phyloP scores from a whole-genome alignment of 1,140 invertebrate genomes.

The Grapholita molesta region DNA sequence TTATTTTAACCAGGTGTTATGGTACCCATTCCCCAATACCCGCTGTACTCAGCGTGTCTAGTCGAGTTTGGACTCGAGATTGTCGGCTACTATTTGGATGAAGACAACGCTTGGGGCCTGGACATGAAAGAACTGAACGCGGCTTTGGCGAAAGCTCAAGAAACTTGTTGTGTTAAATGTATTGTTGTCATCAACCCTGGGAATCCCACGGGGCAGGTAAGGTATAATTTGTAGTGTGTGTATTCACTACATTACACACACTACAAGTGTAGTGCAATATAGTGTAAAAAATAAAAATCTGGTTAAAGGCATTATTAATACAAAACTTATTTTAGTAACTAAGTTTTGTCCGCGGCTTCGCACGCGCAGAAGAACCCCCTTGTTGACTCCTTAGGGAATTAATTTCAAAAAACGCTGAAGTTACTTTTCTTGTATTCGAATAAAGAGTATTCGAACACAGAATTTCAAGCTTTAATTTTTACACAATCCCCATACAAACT shows the following conservation, averaged over 20 bases:
- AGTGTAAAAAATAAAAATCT: no score
- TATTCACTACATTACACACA: background rate
- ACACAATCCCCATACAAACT: no score
- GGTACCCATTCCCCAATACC: conserved; percentile 99
- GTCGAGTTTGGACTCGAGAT: conserved; percentile 91
- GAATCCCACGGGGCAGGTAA: conserved; percentile 93
- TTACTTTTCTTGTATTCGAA: no score
- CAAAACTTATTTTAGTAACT: no score
- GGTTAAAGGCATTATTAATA: no score
- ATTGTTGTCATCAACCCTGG: conserved; percentile 99
- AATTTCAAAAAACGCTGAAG: no score
- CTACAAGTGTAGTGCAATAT: no score
- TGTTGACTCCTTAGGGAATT: no score
- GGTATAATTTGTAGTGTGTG: background rate
- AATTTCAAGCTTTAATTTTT: no score
- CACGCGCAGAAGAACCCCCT: no score
- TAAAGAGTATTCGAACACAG: no score
- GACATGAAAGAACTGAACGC: conserved; percentile 90
- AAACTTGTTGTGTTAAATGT: conserved; percentile 86
- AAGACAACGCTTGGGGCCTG: conserved; percentile 92
- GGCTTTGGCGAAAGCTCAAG: conserved; percentile 83
- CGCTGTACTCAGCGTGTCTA: conserved; percentile 96
- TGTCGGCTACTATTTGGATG: conserved; percentile 95
- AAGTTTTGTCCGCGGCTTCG: no score
- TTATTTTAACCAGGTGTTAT: conserved; percentile 84